These are phyloP conservation scores for Cotesia typhae DNA, from an alignment of 1,140 invertebrate genomes.

Conservation along the genomic window DNA sequence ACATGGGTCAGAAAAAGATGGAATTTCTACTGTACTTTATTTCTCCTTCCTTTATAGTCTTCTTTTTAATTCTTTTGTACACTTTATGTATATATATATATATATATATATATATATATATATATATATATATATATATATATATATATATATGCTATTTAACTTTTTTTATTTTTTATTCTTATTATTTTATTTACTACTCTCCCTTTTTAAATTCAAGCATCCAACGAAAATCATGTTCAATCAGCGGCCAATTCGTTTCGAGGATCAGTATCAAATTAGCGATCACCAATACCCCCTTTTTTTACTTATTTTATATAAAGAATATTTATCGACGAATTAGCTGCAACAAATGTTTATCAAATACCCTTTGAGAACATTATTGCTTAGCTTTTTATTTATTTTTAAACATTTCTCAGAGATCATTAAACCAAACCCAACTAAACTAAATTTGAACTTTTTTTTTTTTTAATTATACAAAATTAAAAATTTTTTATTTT, in stretches of 20 bases:
- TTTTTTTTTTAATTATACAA: too few species aligned
- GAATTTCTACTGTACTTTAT: slow-evolving; percentile 13
- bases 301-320: slow-evolving; percentile 11
- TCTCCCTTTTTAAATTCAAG: slow-evolving; percentile 19
- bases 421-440: not conserved
- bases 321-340: slow-evolving; percentile 24
- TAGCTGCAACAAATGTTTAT: slow-evolving; percentile 9
- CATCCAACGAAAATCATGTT: slow-evolving; percentile 28
- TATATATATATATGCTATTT: not conserved
- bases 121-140: too few species aligned
- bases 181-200: slow-evolving; percentile 12
- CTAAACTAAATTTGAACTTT: too few species aligned
- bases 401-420: slow-evolving; percentile 1
- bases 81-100: too few species aligned
- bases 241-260: slow-evolving; percentile 27
- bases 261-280: slow-evolving; percentile 28
- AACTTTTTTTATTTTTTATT: slow-evolving; percentile 17
- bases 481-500: too few species aligned
- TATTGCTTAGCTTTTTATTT: not conserved
- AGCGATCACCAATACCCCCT: slow-evolving; percentile 1
- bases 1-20: slow-evolving; percentile 17
- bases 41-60: not conserved
- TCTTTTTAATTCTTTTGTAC: slow-evolving; percentile 9
- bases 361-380: not conserved
- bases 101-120: too few species aligned